Base-by-base conservation (phyloP, 2,797 vertebrate genomes). In the Hypotaenidia okinawae region DNA sequence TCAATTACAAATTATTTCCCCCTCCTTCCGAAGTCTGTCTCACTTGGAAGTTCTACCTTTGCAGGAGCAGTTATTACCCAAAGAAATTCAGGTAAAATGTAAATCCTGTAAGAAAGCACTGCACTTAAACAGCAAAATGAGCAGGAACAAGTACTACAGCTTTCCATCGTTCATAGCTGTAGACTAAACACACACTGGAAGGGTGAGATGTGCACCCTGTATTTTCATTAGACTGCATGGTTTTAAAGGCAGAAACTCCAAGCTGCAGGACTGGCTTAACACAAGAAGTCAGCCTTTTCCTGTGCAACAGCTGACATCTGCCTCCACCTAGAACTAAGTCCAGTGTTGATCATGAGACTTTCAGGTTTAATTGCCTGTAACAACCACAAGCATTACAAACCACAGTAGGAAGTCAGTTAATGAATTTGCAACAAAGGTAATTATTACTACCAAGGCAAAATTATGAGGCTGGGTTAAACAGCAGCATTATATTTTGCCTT, bases 291-390 rank as follows among this genome's bases (percentile, higher is more conserved):
- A 14, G 35, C 45, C n/a, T 79, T 75, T 76, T 80, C 35, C 45
- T 47, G 49, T 64, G 14, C 21, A 72, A 51, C 30, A 84, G 62
- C 43, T 41, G 33, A 66, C 41, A 82, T 30, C 49, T 55, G 57
- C 10, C 58, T 78, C 47, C 49, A 64, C 43, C 67, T 75, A 78
- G 55, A 79, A 77, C 67, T 75, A 37, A 22, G 28, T 39, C 4
- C 2, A 86, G 35, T n/a, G 77, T 41, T 33, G 63, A 37, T 37
- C 12, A 16, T 28, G 24, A 77, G 64, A 58, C 57, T 77, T 87
- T 58, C 64, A 58, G 78, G 85, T 89, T 89, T 84, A 87, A 91
- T 84, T 81, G 82, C 43, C 57, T 89, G 55, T 62, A 74, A 66
- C 55, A 70, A 66, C 55, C 47, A 77, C 52, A 87, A 80, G 57